Evolutionary conservation across 2,797 vertebrate genomes (phyloP).

Genomic region (Silurus aristotelis): DNA sequence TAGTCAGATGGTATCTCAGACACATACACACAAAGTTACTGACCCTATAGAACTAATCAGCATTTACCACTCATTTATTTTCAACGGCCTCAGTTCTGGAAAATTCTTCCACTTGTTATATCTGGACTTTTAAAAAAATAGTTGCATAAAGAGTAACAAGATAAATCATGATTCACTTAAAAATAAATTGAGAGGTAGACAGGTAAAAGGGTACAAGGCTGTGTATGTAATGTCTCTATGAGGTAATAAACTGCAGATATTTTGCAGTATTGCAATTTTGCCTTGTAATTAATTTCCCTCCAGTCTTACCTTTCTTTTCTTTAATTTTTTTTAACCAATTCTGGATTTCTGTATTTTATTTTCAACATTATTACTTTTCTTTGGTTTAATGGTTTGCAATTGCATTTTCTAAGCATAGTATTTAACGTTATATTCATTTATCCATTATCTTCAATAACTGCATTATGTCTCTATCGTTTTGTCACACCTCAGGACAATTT

Average conservation of each 20-base stretch:
- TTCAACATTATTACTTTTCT: constrained; percentile 11
- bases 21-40: not conserved
- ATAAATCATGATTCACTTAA: not conserved
- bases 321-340: not conserved
- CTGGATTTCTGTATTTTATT: not conserved
- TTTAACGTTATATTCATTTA: not conserved
- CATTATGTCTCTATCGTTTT: not conserved
- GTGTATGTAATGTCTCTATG: not conserved
- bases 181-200: not conserved
- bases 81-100: not conserved
- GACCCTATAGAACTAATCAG: not conserved
- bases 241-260: not conserved
- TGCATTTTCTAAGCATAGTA: not conserved
- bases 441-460: not conserved
- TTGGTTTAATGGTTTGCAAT: not conserved
- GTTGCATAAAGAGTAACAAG: not conserved
- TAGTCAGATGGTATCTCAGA: not conserved
- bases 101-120: not conserved
- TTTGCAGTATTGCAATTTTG: not conserved
- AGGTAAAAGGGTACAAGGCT: not conserved
- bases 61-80: not conserved
- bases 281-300: constrained; percentile 4
- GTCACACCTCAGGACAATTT: not conserved
- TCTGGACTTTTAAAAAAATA: not conserved
- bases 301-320: not conserved